Base-by-base conservation (phyloP, 2,113 vertebrate genomes). In the Empidonax alnorum region DNA sequence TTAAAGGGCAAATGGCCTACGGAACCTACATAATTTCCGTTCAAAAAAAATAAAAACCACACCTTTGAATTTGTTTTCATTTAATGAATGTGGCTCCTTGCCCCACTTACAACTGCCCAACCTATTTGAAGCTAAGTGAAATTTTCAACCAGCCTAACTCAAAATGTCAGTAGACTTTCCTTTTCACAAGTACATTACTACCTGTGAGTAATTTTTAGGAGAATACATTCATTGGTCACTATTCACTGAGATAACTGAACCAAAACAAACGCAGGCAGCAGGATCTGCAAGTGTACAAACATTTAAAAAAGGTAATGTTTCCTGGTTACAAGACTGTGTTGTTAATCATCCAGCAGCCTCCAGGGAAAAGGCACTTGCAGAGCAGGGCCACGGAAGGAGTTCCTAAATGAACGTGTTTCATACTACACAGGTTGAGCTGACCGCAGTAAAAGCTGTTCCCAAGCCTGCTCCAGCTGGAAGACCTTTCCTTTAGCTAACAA, bases 351-450 rank as follows among this genome's bases (percentile, higher is more conserved):
- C 14, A 90, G 33, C 23, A 68, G 33, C 50, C n/a, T 41, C 28
- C 74, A 42, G 3, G 58, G 24, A 66, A 67, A 71, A 81, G n/a
- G 22, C 52, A 47, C 49, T 27, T 47, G 30, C 49, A 73, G 27
- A 73, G 39, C 41, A 73, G 37, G 28, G 25, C 27, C 49, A 66
- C 2, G 1, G n/a, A 0, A 83, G 31, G 7, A 56, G n/a, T 1
- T 77, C n/a, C 73, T 35, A 2, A 1, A 12, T 0, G 4, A 73
- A 42, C 12, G 2, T 4, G 1, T 52, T 61, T 73, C 27, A 56
- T 7, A 14, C 15, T 12, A 24, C 9, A 19, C 5, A 7, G 0
- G 0, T 23, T 53, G 30, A 61, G 25, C 8, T 2, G 3, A 12
- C 5, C 10, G 20, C 55, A 15, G 6, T 24, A 75, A 63, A 1